Base-by-base conservation (phyloP, 2,797 vertebrate genomes). In the Melanotaenia parkinsoni region DNA sequence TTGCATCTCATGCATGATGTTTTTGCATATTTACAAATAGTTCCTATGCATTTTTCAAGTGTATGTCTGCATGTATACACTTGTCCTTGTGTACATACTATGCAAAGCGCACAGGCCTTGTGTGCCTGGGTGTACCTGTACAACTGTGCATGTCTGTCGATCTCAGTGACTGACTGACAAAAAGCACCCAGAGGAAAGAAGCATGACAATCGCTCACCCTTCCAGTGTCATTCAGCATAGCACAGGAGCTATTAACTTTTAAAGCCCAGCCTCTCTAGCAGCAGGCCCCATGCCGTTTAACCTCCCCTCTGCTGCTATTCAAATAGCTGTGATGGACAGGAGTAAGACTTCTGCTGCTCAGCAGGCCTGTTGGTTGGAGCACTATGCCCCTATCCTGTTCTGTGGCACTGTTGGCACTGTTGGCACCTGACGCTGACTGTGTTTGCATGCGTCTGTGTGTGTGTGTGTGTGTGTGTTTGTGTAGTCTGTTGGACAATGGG, bases 171-270 rank as follows among this genome's bases (percentile, higher is more conserved):
- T 89, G 89, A 90, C 82, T 86, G 85, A 89, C 86, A 92, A 90
- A 83, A 82, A 81, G 70, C 77, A 80, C 83, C 79, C 54, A 58
- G 90, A 87, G 83, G 87, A 91, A 74, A 58, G 76, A 79, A 73
- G 72, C 80, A 86, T 88, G 89, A 88, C 90, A 93, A 83, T 84
- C 69, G 61, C 82, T 91, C 86, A 89, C 83, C 87, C 88, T 90
- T 92, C 86, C 87, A 63, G 70, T 90, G 91, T 89, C 87, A 92
- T 92, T 93, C 86, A 91, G 75, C 82, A 75, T 81, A 82, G 87
- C 63, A 84, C 69, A 66, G 75, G 75, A 88, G 89, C 87, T 88
- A 90, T 94, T 93, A 91, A 93, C 86, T 94, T 94, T 93, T 89
- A 87, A 93, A 93, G 86, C 74, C 72, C 60, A 63, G 73, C 74